Evolutionary conservation across 2,113 vertebrate species (phyloP).

Genomic region (Pipra filicauda): DNA sequence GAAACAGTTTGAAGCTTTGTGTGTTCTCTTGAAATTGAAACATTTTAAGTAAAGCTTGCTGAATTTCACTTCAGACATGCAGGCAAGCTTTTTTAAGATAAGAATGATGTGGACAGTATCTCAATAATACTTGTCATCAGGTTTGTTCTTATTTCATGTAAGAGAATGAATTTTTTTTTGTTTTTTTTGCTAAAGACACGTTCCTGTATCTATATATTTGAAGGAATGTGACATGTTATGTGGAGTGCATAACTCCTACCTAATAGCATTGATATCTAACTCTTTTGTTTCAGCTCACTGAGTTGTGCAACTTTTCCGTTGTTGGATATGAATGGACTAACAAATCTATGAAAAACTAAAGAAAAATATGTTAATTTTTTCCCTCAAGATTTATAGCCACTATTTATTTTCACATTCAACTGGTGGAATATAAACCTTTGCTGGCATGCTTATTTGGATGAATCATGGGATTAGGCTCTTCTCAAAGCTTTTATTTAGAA

Average conservation of each 20-base stretch:
- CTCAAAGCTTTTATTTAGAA: background rate
- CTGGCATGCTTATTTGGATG: background rate
- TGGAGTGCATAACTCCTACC: background rate
- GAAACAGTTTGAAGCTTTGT: background rate
- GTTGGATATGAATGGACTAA: background rate
- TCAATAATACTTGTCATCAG: background rate
- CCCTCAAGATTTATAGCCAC: background rate
- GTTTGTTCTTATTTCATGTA: background rate
- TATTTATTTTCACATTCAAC: background rate
- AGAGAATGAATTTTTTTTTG: background rate
- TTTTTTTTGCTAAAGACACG: background rate
- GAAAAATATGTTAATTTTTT: background rate
- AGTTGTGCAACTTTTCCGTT: background rate
- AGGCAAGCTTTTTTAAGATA: background rate
- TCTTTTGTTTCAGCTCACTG: background rate
- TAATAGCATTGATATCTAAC: background rate
- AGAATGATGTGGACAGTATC: background rate
- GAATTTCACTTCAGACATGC: background rate
- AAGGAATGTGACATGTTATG: background rate
- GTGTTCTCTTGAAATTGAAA: background rate
- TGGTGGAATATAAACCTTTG: background rate
- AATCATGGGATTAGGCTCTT: background rate
- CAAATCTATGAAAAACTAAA: background rate
- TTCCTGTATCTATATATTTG: rapidly evolving
- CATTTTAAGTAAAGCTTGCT: background rate